Conservation (phyloP, 1,140 invertebrate genomes). For the Dendrolimus punctatus region DNA sequence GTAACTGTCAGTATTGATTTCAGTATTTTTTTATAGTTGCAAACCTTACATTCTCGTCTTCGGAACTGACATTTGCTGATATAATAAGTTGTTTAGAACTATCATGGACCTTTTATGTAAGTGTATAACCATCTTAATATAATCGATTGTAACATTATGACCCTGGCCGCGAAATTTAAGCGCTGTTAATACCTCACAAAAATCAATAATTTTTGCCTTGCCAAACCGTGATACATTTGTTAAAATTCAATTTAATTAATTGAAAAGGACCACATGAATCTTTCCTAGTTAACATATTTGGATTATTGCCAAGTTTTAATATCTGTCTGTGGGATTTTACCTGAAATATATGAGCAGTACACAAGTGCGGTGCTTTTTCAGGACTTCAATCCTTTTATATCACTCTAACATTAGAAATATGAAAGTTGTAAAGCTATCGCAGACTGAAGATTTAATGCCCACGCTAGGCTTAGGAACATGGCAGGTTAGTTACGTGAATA, state of each 20-base stretch:
- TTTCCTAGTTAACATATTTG: constrained; percentile 17
- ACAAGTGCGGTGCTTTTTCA: constrained; percentile 14
- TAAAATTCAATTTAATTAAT: too few relatives aligned
- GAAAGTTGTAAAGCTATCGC: constrained; percentile 48
- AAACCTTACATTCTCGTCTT: too few relatives aligned
- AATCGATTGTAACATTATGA: neutral
- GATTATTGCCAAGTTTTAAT: constrained; percentile 39
- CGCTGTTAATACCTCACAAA: constrained; percentile 31
- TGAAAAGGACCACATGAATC: too few relatives aligned
- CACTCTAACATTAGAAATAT: constrained; percentile 35
- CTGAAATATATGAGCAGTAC: constrained; percentile 22
- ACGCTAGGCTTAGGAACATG: constrained; percentile 85
- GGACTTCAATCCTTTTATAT: constrained; percentile 15
- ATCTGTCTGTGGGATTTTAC: constrained; percentile 35
- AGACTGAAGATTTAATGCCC: constrained; percentile 77
- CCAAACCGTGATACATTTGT: too few relatives aligned
- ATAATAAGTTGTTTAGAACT: too few relatives aligned
- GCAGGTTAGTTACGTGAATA: constrained; percentile 72
- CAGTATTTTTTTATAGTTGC: too few relatives aligned
- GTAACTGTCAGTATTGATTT: too few relatives aligned
- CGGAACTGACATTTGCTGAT: too few relatives aligned
- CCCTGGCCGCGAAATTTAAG: constrained; percentile 38
- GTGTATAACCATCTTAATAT: neutral
- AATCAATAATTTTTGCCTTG: constrained; percentile 37
- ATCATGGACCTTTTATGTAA: neutral